Conservation (phyloP, 2,797 vertebrate genomes). For the Phalanger gymnotis region DNA sequence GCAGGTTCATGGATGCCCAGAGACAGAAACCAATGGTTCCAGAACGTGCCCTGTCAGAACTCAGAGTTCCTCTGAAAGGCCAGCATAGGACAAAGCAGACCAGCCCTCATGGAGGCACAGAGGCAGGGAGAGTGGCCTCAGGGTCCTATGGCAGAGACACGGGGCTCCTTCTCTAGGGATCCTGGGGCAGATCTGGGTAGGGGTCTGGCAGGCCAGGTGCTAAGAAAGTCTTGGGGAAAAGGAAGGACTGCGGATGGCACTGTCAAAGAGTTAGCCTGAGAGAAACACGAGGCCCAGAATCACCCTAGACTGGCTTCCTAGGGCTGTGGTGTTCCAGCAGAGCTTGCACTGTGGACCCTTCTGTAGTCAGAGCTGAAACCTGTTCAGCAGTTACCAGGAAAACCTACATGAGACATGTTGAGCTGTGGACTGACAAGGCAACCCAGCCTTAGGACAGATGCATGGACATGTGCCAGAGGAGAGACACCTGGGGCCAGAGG, state of each 20-base stretch:
- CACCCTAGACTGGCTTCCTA: neutral
- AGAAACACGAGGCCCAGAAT: neutral
- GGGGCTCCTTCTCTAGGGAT: neutral
- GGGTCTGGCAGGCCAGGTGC: too few relatives aligned
- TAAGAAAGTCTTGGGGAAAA: neutral
- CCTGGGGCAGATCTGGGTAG: too few relatives aligned
- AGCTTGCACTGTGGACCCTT: neutral
- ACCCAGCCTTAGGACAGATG: neutral
- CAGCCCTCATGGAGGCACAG: too few relatives aligned
- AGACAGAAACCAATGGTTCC: neutral
- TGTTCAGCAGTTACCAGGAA: too few relatives aligned
- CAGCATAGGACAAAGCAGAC: neutral
- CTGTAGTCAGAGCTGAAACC: neutral
- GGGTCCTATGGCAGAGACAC: too few relatives aligned
- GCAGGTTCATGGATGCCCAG: neutral
- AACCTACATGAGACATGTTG: neutral
- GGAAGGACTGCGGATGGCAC: neutral
- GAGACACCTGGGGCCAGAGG: neutral
- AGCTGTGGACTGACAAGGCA: neutral
- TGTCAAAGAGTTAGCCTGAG: neutral
- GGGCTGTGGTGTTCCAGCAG: neutral
- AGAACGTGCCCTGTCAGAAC: neutral
- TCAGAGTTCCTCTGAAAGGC: neutral
- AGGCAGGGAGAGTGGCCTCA: neutral
- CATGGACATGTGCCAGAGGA: neutral